Conservation (phyloP, 1,140 invertebrate species). For the Drosophila insularis region DNA sequence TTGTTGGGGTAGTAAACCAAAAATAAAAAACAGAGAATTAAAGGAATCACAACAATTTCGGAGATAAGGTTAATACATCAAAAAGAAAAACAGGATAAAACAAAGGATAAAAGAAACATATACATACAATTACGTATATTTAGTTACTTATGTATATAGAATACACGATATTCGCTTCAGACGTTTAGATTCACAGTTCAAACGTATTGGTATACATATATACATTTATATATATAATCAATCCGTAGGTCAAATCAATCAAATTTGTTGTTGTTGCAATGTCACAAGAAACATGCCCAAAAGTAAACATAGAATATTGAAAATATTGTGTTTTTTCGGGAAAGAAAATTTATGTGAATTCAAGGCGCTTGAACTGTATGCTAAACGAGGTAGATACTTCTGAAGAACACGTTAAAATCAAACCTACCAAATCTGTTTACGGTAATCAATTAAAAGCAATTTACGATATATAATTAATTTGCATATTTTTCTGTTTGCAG, state of each 20-base stretch:
- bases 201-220: constrained; percentile 60
- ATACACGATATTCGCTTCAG: constrained; percentile 40
- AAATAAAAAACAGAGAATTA: constrained; percentile 28
- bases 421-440: background rate
- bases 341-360: background rate
- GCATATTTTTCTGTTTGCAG: background rate
- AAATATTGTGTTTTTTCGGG: constrained; percentile 42
- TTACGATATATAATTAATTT: constrained; percentile 20
- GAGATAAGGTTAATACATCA: constrained; percentile 31
- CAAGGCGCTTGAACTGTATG: constrained; percentile 63
- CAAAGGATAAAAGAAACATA: constrained; percentile 55
- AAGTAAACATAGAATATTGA: constrained; percentile 33
- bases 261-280: constrained; percentile 48
- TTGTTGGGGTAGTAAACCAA: constrained; percentile 8
- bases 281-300: constrained; percentile 67
- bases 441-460: constrained; percentile 17
- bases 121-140: constrained; percentile 16
- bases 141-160: constrained; percentile 18
- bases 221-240: constrained; percentile 40
- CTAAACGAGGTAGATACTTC: constrained; percentile 42
- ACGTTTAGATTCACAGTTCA: constrained; percentile 65
- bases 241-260: constrained; percentile 52
- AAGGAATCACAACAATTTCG: constrained; percentile 23
- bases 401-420: constrained; percentile 10
- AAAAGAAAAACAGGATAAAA: constrained; percentile 36